Conservation (phyloP, 2,888 invertebrate genomes). For the Sesia bembeciformis region DNA sequence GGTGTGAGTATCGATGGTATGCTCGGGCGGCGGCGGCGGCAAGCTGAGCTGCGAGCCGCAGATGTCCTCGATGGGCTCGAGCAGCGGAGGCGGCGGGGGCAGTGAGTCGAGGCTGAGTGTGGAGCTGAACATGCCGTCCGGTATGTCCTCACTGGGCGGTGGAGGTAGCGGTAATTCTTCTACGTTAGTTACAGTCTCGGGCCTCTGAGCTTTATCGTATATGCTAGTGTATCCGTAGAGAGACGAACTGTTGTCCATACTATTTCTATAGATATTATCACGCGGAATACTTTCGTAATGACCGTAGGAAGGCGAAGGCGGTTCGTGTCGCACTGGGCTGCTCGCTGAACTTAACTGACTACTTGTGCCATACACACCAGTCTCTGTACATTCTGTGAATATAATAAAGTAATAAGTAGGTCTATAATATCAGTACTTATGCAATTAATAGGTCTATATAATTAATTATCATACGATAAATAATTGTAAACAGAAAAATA, state of each 20-base stretch:
- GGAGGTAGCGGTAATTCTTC: constrained; percentile 79
- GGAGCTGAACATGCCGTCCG: constrained; percentile 79
- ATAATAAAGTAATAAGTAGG: not conserved
- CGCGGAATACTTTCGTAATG: constrained; percentile 47
- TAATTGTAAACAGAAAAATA: too few species aligned
- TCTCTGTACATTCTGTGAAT: not conserved
- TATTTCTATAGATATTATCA: constrained; percentile 36
- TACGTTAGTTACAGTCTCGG: constrained; percentile 26
- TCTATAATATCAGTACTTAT: too few species aligned
- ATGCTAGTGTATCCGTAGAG: constrained; percentile 65
- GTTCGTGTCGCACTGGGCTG: constrained; percentile 34
- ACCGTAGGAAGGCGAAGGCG: constrained; percentile 44
- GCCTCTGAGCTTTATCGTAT: constrained; percentile 53
- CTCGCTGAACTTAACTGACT: constrained; percentile 23
- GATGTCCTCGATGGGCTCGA: constrained; percentile 59
- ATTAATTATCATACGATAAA: too few species aligned
- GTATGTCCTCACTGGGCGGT: constrained; percentile 76
- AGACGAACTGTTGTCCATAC: constrained; percentile 40
- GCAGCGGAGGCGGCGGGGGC: constrained; percentile 83
- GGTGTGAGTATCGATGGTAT: constrained; percentile 46
- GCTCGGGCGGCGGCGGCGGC: constrained; percentile 82
- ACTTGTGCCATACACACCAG: constrained; percentile 22
- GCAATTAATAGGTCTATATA: too few species aligned
- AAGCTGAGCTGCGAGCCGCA: constrained; percentile 83
- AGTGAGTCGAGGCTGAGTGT: constrained; percentile 86